phyloP scores from a whole-genome alignment of 2,113 vertebrate genomes.

The Pampusana beccarii region DNA sequence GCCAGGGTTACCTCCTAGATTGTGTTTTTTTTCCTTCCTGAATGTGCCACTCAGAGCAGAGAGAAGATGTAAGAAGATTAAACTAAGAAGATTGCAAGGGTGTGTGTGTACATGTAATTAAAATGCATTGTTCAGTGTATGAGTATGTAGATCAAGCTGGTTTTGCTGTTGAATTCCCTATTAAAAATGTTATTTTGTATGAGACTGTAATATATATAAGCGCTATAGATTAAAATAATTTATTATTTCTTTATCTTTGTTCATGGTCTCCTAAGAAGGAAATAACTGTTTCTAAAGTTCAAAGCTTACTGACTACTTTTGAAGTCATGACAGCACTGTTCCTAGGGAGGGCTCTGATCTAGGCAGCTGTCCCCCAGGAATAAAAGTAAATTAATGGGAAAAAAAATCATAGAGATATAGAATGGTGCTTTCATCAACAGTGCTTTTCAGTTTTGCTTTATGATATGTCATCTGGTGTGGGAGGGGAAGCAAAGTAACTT shows the following conservation, averaged over 20 bases:
- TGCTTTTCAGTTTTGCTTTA: slow-evolving; percentile 47
- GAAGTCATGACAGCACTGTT: slow-evolving; percentile 53
- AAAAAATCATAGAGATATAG: slow-evolving; percentile 23
- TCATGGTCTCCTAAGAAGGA: neutral
- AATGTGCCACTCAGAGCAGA: neutral
- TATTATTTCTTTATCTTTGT: slow-evolving; percentile 43
- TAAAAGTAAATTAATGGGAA: slow-evolving; percentile 51
- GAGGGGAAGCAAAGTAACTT: slow-evolving; percentile 32
- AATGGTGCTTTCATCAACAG: slow-evolving; percentile 33
- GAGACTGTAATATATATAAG: neutral
- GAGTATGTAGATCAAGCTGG: neutral
- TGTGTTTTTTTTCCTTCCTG: neutral
- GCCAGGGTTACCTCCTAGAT: neutral
- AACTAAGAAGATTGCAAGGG: neutral
- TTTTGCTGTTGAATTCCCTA: neutral
- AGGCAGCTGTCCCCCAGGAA: slow-evolving; percentile 38
- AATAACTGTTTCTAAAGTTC: slow-evolving; percentile 58
- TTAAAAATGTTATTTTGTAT: neutral
- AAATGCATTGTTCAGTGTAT: neutral
- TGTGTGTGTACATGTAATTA: neutral
- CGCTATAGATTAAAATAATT: neutral
- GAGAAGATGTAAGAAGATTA: neutral
- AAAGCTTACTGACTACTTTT: slow-evolving; percentile 62
- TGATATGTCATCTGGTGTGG: slow-evolving; percentile 39
- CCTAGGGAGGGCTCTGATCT: slow-evolving; percentile 18